Base-by-base conservation (phyloP, 2,888 invertebrate genomes). In the Norana najaformis region DNA sequence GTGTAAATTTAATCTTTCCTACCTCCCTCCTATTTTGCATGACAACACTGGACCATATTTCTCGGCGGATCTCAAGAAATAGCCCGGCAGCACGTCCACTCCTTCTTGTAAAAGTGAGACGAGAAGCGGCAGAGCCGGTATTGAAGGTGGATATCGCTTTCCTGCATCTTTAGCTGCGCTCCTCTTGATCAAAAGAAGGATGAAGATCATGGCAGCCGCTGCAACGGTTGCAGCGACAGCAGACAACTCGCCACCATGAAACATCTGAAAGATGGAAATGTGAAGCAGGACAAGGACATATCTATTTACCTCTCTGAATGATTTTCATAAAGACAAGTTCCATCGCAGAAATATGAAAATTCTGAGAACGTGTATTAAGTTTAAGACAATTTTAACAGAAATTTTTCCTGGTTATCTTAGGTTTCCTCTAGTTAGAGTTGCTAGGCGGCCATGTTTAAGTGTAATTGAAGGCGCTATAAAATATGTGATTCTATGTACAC, bases 141-240 rank as follows among this genome's bases (percentile, higher is more conserved):
- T n/a, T n/a, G 69, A 69, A 69, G 69, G 69, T 69, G 69, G 69
- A 69, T 69, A 69, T 69, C n/a, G 69, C n/a, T 69, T 69, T 69
- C 69, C 69, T 0, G 0, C n/a, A 2, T 69, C 8, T 1, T 69
- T 13, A 69, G n/a, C 69, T 69, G 30, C n/a, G 69, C n/a, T 69
- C 8, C 69, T 30, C n/a, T n/a, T 69, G 30, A n/a, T n/a, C 30
- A 69, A 69, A 8, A n/a, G 11, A 30, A 30, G 6, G n/a, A 30
- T 16, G 69, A 69, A 13, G 1, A n/a, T 69, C 1, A 69, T 13
- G 5, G 16, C 1, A 69, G 30, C 13, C n/a, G n/a, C n/a, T n/a
- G 69, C 69, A 69, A 69, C 11, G 30, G n/a, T 69, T 69, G 69
- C 5, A 30, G n/a, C 30, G 11, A 69, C 69, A 69, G n/a, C 30